phyloP scores from a whole-genome alignment of 2,113 vertebrate species.

The Sula dactylatra region DNA sequence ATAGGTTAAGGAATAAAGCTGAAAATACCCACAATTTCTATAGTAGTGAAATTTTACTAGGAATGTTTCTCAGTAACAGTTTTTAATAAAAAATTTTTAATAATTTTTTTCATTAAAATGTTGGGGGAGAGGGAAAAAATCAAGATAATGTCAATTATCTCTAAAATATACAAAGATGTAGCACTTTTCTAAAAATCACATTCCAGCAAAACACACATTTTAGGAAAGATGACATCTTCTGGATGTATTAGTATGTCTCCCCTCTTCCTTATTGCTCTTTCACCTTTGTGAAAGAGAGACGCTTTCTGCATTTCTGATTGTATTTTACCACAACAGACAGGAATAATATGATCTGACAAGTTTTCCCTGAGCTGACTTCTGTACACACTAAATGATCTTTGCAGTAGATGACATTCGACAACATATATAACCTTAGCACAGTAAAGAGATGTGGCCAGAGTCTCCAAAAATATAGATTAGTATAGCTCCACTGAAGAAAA shows the following conservation, averaged over 20 bases:
- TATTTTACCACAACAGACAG: background rate
- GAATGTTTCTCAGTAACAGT: background rate
- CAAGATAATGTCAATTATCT: background rate
- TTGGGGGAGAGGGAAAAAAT: background rate
- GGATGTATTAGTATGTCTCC: background rate
- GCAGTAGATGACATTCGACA: background rate
- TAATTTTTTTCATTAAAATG: background rate
- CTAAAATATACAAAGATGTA: background rate
- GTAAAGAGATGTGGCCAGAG: background rate
- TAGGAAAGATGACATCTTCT: background rate
- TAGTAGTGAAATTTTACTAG: background rate
- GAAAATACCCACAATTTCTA: background rate
- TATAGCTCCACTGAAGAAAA: background rate
- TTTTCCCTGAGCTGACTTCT: background rate
- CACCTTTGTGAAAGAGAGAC: background rate
- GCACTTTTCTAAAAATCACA: background rate
- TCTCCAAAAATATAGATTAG: background rate
- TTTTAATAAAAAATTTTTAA: background rate
- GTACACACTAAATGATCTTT: background rate
- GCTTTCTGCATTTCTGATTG: constrained; percentile 7
- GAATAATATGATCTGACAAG: background rate
- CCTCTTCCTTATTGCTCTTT: background rate
- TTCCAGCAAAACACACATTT: background rate
- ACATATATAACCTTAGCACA: background rate
- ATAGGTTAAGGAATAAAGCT: background rate